A percentile compares a stretch with the other conserved stretches of the same genome.
Evolutionary conservation across 2,797 vertebrate species (phyloP).

Genomic region (Meda fulgida): DNA sequence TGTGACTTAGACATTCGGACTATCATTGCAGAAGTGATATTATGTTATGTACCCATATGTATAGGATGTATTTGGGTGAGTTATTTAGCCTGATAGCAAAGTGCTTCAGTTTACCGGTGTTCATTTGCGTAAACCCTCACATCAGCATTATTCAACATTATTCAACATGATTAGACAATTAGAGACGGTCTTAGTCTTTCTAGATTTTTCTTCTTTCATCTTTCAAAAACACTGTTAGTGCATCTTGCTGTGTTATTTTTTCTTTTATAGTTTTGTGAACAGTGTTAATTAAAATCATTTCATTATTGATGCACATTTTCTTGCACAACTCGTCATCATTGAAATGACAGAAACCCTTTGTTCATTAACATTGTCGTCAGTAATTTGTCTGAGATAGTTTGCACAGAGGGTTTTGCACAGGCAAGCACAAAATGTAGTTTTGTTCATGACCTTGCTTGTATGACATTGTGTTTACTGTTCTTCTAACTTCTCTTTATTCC

Average conservation of each 20-base stretch:
- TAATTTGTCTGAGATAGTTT: neutral
- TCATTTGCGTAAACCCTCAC: neutral
- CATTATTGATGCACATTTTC: neutral
- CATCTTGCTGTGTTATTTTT: neutral
- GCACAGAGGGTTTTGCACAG: neutral
- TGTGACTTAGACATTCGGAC: neutral
- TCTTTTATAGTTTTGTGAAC: neutral
- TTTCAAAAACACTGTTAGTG: neutral
- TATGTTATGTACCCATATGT: neutral
- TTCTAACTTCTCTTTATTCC: constrained; percentile 6
- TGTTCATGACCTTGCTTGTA: constrained; percentile 20
- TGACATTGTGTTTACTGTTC: constrained; percentile 1
- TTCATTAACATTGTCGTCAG: neutral
- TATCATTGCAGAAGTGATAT: neutral
- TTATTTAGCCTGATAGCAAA: neutral
- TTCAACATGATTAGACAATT: neutral
- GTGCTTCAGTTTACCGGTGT: neutral
- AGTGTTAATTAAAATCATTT: neutral
- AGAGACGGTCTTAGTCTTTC: neutral
- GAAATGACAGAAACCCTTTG: neutral
- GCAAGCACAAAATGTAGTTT: neutral
- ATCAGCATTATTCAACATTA: neutral
- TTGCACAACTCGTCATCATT: neutral
- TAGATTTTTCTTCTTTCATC: neutral
- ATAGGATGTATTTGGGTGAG: neutral